Base-by-base conservation (phyloP, 2,888 invertebrate genomes). In the Meteorus colon region DNA sequence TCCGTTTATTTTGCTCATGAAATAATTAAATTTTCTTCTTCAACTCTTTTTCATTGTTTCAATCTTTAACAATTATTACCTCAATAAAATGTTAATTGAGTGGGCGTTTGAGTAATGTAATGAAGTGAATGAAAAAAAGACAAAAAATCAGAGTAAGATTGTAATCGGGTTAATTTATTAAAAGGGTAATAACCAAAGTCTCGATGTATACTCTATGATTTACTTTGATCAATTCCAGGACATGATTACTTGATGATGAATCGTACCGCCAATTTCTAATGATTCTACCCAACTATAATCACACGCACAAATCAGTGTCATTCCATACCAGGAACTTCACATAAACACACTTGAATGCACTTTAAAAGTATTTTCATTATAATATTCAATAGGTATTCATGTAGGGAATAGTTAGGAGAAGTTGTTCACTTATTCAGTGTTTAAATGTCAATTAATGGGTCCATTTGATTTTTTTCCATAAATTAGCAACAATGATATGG, bases 141-240 rank as follows among this genome's bases (percentile, higher is more conserved):
- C 16, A 16, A n/a, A 48, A 48, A 48, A 48, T 48, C 16, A 48
- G 6, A 48, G 4, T 48, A 4, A 48, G n/a, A 48, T 41, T 41
- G 6, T n/a, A n/a, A 29, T 29, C 4, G 19, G 19, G 59, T 60
- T 68, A 31, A 68, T 68, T 68, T 31, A 10, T 31, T 48, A 34
- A 27, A 68, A 27, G 31, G 51, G 31, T 51, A 68, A 68, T 51
- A 41, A 24, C 6, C 31, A 31, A 68, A 55, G 51, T 29, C n/a
- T 51, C 19, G 16, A 68, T 27, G n/a, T 68, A n/a, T 48, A 51
- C 16, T 29, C 51, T 45, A 8, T 68, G 51, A 68, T 68, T 48
- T 51, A 68, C 55, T 68, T 68, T 68, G 51, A 68, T 66, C 66
- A 41, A 66, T 66, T 66, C 66, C 66, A 37, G 19, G 66, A 66